These are phyloP conservation scores for Ruditapes philippinarum DNA, from an alignment of 1,140 invertebrate genomes.

Conservation along the genomic window DNA sequence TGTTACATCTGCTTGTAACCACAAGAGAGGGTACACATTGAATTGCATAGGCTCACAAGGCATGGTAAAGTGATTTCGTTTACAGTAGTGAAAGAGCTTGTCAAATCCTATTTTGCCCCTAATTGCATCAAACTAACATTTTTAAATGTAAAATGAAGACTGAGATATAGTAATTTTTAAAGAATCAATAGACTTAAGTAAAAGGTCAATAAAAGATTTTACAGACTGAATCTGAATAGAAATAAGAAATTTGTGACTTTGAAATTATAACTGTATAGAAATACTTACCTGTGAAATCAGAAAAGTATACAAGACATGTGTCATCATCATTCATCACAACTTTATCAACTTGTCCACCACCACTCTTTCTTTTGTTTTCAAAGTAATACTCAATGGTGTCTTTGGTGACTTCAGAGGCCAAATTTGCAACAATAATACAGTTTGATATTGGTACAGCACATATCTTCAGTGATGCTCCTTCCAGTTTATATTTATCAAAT, in stretches of 20 bases:
- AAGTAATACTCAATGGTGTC: slow-evolving; percentile 63
- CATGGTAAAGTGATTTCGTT: too few species aligned
- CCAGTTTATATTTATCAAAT: slow-evolving; percentile 10
- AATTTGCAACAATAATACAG: slow-evolving; percentile 54
- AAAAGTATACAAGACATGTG: slow-evolving; percentile 55
- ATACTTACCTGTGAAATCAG: slow-evolving; percentile 39
- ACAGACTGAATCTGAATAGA: too few species aligned
- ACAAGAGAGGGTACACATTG: too few species aligned
- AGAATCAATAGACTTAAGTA: too few species aligned
- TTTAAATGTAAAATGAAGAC: too few species aligned
- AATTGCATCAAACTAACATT: too few species aligned
- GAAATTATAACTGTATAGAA: neutral
- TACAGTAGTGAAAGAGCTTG: too few species aligned
- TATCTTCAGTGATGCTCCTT: slow-evolving; percentile 25
- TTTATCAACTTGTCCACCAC: slow-evolving; percentile 55
- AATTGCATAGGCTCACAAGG: too few species aligned
- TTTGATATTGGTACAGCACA: slow-evolving; percentile 27
- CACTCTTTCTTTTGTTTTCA: slow-evolving; percentile 42
- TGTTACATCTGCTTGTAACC: too few species aligned
- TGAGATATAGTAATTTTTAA: neutral
- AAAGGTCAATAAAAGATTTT: too few species aligned
- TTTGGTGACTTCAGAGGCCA: slow-evolving; percentile 23
- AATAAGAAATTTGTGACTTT: neutral
- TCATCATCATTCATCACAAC: slow-evolving; percentile 49
- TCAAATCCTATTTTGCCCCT: too few species aligned